Evolutionary conservation across 2,888 invertebrate species (phyloP).

Genomic region (Sarcophaga rosellei): DNA sequence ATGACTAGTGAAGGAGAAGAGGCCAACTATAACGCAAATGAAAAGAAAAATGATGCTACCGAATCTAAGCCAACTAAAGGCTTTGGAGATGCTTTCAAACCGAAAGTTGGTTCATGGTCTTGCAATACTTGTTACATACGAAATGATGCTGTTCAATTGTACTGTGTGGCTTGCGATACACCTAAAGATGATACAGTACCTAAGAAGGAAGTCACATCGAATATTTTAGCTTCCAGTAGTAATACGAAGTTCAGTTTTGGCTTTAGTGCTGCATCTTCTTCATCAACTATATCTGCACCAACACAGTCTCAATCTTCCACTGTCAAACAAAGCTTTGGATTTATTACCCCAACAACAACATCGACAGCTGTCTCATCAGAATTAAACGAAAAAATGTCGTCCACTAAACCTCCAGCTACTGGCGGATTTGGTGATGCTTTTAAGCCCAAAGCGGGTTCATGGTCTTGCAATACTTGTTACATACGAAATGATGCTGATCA

Average conservation of each 20-base stretch:
- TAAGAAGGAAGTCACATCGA: constrained; percentile 60
- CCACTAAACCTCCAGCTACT: constrained; percentile 11
- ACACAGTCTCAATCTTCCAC: constrained; percentile 8
- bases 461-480: too few relatives aligned
- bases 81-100: constrained; percentile 83
- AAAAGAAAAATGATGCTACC: constrained; percentile 35
- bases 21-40: constrained; percentile 62
- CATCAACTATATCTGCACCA: constrained; percentile 53
- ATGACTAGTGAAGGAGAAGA: constrained; percentile 76
- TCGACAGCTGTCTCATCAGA: background rate
- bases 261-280: constrained; percentile 62
- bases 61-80: constrained; percentile 72
- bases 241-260: constrained; percentile 76
- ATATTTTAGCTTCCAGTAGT: constrained; percentile 62
- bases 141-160: constrained; percentile 83
- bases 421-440: constrained; percentile 84
- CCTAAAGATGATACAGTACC: constrained; percentile 81
- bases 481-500: too few relatives aligned
- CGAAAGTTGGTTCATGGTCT: constrained; percentile 86
- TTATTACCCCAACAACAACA: constrained; percentile 18
- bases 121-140: constrained; percentile 86
- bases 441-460: constrained; percentile 86
- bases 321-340: constrained; percentile 47
- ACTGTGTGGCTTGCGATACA: constrained; percentile 84
- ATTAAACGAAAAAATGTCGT: background rate